Evolutionary conservation across 1,140 invertebrate genomes (phyloP).

Genomic region (Oppia nitens): DNA sequence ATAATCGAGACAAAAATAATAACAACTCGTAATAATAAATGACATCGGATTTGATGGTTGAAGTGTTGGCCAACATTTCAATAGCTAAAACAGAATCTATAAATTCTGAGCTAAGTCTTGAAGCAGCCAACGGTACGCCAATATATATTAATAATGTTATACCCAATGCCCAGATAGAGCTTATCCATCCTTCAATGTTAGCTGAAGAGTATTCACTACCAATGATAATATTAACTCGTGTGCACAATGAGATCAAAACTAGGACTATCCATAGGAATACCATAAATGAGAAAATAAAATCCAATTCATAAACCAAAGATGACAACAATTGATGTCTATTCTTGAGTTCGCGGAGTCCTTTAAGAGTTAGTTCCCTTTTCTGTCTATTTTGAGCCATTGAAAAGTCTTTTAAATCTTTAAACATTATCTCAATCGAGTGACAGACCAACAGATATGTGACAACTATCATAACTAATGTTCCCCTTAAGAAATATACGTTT

Average conservation of each 20-base stretch:
- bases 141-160: background rate
- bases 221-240: background rate
- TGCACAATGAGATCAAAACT: background rate
- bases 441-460: background rate
- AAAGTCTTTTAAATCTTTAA: background rate
- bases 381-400: background rate
- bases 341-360: background rate
- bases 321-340: background rate
- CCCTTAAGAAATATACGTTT: background rate
- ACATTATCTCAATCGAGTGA: background rate
- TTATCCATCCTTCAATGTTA: background rate
- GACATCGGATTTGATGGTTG: background rate
- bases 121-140: background rate
- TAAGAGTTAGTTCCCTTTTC: background rate
- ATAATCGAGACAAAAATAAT: background rate
- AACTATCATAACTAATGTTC: background rate
- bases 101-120: background rate
- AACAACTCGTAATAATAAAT: background rate
- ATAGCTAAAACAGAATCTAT: background rate
- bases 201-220: background rate
- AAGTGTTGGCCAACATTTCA: background rate
- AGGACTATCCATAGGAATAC: background rate
- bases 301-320: background rate
- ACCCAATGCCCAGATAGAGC: background rate
- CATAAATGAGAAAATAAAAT: background rate